A percentile compares a stretch with the other conserved stretches of the same genome.
Conservation (phyloP, 2,113 vertebrate species). For the Xiphophorus couchianus region DNA sequence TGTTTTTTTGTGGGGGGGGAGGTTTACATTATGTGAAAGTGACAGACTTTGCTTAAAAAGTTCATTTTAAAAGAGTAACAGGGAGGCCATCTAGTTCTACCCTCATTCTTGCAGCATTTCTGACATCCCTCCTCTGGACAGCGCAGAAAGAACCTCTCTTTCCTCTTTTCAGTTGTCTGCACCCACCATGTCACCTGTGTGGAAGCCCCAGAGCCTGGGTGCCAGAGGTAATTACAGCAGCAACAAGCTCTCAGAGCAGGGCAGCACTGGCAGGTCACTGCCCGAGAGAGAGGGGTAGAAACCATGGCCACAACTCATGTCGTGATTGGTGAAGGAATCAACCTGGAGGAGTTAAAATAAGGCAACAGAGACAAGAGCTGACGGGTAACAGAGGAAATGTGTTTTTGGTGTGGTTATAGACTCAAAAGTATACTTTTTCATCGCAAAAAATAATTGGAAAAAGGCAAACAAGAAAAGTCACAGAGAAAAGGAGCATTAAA, state of each 20-base stretch:
- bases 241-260: constrained; percentile 67
- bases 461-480: constrained; percentile 17
- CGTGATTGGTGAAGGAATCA: constrained; percentile 37
- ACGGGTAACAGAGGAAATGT: constrained; percentile 10
- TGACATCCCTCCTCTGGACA: constrained; percentile 60
- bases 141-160: constrained; percentile 43
- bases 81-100: constrained; percentile 33
- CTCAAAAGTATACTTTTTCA: constrained; percentile 40
- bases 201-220: constrained; percentile 73
- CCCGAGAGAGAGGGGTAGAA: constrained; percentile 64
- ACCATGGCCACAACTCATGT: constrained; percentile 62
- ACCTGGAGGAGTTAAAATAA: constrained; percentile 44
- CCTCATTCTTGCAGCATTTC: constrained; percentile 44
- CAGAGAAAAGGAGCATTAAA: constrained; percentile 7
- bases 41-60: constrained; percentile 4
- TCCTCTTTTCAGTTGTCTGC: constrained; percentile 43
- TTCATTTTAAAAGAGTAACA: constrained; percentile 19
- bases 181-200: constrained; percentile 74
- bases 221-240: constrained; percentile 81
- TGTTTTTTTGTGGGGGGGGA: no score
- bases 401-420: constrained; percentile 9
- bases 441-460: not conserved
- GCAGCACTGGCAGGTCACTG: constrained; percentile 65
- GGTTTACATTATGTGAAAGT: not conserved
- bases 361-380: constrained; percentile 14